These are phyloP conservation scores for Bombus superbus DNA, from an alignment of 1,140 invertebrate genomes.

Conservation along the genomic window DNA sequence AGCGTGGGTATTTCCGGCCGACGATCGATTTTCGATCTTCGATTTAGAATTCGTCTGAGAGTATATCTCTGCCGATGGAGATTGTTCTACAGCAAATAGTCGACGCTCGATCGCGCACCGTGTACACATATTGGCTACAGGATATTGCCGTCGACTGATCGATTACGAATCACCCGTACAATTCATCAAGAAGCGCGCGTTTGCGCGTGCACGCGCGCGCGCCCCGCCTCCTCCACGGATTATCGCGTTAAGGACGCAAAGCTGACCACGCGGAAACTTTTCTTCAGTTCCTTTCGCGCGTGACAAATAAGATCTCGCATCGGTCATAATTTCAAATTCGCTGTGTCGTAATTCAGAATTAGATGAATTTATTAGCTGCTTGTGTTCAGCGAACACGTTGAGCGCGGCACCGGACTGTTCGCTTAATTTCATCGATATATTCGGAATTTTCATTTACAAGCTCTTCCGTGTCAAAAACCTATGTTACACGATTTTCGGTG, in stretches of 20 bases:
- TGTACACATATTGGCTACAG: slow-evolving; percentile 53
- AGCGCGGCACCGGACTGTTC: too few relatives aligned
- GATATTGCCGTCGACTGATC: slow-evolving; percentile 63
- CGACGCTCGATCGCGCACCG: slow-evolving; percentile 47
- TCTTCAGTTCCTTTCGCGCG: too few relatives aligned
- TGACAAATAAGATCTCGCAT: too few relatives aligned
- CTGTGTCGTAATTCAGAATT: too few relatives aligned
- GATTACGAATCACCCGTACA: slow-evolving; percentile 59
- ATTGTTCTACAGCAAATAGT: slow-evolving; percentile 57
- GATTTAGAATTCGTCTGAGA: slow-evolving; percentile 59
- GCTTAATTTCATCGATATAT: too few relatives aligned
- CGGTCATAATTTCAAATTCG: too few relatives aligned
- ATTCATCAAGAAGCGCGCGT: slow-evolving; percentile 55
- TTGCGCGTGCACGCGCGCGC: neutral
- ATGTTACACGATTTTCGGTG: too few relatives aligned
- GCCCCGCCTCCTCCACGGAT: neutral
- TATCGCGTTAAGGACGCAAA: slow-evolving; percentile 35
- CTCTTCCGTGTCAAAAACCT: too few relatives aligned
- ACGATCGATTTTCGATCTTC: slow-evolving; percentile 68
- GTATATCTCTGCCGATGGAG: slow-evolving; percentile 14
- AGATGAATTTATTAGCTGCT: too few relatives aligned
- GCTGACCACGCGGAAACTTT: neutral
- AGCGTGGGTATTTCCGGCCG: slow-evolving; percentile 48
- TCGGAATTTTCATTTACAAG: too few relatives aligned
- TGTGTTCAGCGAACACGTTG: too few relatives aligned